Percentiles rank a stretch among this genome's conserved stretches.
These are phyloP conservation scores for Drosophila sucinea DNA, from an alignment of 1,140 invertebrate genomes.

Conservation along the genomic window DNA sequence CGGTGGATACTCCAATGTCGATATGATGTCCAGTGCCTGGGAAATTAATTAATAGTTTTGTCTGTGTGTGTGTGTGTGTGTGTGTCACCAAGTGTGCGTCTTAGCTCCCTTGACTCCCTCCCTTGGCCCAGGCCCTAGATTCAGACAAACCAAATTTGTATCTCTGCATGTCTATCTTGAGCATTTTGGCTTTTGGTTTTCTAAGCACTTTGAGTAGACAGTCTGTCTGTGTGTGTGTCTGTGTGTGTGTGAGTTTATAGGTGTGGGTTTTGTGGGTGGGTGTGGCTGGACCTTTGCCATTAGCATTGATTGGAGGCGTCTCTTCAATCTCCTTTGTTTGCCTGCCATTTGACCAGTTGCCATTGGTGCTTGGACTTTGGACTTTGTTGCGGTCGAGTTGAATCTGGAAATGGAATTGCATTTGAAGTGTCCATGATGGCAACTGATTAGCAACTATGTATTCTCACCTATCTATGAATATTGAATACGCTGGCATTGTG, in stretches of 20 bases:
- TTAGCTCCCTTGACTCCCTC: background rate
- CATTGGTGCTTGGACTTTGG: background rate
- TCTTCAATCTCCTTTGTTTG: constrained; percentile 52
- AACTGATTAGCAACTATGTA: background rate
- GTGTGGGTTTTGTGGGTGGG: constrained; percentile 4
- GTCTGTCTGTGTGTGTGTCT: background rate
- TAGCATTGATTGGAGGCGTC: constrained; percentile 69
- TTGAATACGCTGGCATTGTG: background rate
- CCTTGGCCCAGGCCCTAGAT: background rate
- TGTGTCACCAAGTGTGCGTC: background rate
- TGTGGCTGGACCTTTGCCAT: constrained; percentile 59
- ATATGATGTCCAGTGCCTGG: constrained; percentile 60
- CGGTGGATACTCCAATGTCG: constrained; percentile 42
- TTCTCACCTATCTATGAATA: background rate
- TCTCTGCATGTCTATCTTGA: constrained; percentile 36
- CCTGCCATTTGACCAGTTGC: constrained; percentile 63
- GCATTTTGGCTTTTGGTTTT: constrained; percentile 72
- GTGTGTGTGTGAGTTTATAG: constrained; percentile 1
- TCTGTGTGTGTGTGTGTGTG: constrained; percentile 36
- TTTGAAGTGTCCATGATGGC: background rate
- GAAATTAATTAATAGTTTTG: constrained; percentile 78
- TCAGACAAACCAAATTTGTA: constrained; percentile 3
- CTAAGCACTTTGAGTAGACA: constrained; percentile 62
- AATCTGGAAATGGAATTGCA: constrained; percentile 21
- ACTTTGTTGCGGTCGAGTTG: constrained; percentile 62